Evolutionary conservation across 2,888 invertebrate species (phyloP).

Genomic region (Dorcus parallelipipedus): DNA sequence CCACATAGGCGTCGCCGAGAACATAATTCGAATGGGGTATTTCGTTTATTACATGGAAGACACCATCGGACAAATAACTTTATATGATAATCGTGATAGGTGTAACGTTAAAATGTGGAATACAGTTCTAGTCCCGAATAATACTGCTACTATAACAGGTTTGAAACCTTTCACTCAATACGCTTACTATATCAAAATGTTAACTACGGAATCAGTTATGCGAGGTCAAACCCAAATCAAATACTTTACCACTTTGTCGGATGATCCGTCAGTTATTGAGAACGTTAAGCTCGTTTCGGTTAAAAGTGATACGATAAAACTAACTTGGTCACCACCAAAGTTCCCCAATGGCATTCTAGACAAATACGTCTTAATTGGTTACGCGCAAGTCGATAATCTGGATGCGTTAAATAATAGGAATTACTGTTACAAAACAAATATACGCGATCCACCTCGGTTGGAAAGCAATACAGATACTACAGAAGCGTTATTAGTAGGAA

Average conservation of each 20-base stretch:
- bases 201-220: conserved; percentile 47
- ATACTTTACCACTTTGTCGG: conserved; percentile 63
- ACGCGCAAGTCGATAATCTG: conserved; percentile 33
- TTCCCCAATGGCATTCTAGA: conserved; percentile 40
- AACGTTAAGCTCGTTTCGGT: conserved; percentile 36
- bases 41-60: conserved; percentile 58
- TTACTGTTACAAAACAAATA: conserved; percentile 28
- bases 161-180: conserved; percentile 69
- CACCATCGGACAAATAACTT: conserved; percentile 49
- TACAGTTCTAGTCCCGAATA: conserved; percentile 32
- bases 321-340: conserved; percentile 61
- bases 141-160: conserved; percentile 40
- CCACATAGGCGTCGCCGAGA: conserved; percentile 28
- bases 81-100: conserved; percentile 43
- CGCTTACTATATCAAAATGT: conserved; percentile 64
- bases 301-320: conserved; percentile 41
- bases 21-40: conserved; percentile 50
- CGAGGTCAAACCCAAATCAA: conserved; percentile 58
- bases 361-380: conserved; percentile 43
- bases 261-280: conserved; percentile 51
- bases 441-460: too few relatives aligned
- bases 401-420: conserved; percentile 24
- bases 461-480: too few relatives aligned
- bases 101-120: conserved; percentile 39
- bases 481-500: too few relatives aligned